phyloP scores from a whole-genome alignment of 2,888 invertebrate genomes.

The Nephrotoma appendiculata region DNA sequence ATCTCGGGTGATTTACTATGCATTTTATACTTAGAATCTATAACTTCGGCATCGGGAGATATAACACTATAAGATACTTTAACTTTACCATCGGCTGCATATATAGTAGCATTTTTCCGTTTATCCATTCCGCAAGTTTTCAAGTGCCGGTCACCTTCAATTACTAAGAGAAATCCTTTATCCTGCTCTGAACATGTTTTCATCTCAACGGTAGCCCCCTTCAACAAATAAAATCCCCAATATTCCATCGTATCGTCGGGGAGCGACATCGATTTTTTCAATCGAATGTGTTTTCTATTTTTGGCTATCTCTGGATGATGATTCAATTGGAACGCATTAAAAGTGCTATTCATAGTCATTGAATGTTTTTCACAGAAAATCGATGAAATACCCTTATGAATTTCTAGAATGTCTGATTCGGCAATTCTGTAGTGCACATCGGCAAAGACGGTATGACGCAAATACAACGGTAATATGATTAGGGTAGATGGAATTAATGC shows the following conservation, averaged over 20 bases:
- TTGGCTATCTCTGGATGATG: constrained; percentile 53
- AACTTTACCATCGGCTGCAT: constrained; percentile 38
- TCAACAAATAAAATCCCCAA: constrained; percentile 73
- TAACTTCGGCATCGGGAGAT: not conserved
- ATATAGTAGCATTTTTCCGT: constrained; percentile 43
- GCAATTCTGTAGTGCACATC: constrained; percentile 65
- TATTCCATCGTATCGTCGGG: constrained; percentile 78
- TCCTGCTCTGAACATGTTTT: constrained; percentile 67
- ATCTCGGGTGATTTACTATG: not conserved
- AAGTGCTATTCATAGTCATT: constrained; percentile 55
- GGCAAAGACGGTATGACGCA: constrained; percentile 60
- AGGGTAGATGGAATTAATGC: constrained; percentile 59
- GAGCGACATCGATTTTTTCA: constrained; percentile 68
- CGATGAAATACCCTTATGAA: constrained; percentile 67
- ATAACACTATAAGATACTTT: not conserved
- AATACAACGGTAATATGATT: constrained; percentile 61
- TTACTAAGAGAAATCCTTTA: constrained; percentile 66
- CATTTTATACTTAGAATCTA: not conserved
- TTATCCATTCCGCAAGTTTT: constrained; percentile 64
- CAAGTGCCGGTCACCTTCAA: constrained; percentile 62
- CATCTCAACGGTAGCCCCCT: constrained; percentile 61
- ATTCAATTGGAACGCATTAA: constrained; percentile 59
- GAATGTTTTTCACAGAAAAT: constrained; percentile 69
- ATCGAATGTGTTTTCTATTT: constrained; percentile 55
- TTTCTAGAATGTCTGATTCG: constrained; percentile 72